Evolutionary conservation across 2,797 vertebrate genomes (phyloP), one percentile per base, ranked within the genome.

Genomic region (Borostomias antarcticus): DNA sequence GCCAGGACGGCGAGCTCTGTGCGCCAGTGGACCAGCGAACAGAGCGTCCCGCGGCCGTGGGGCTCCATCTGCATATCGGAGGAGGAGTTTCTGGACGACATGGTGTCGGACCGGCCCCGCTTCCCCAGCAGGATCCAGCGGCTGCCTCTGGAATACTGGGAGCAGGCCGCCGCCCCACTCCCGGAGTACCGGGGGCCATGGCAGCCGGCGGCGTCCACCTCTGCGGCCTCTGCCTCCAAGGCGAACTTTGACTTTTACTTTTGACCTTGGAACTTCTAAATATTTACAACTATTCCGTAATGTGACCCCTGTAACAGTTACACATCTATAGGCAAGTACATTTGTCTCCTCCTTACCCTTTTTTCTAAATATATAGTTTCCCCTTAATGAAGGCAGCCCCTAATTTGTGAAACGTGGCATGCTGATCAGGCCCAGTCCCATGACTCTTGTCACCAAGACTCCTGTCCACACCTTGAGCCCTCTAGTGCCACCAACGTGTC

Each of bases 101-200:
- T 69, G 66, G 23, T 70, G 21, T 64, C 33, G 8, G 29, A 69
- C 50, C 0, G 8, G 7, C 62, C 62, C 25, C 66, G 37, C 3
- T 84, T 47, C 29, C 56, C 9, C 11, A 83, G 67, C 45, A 69
- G 0, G 40, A 64, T 72, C 2, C 74, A 81, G 30, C 29, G 11
- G 13, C 67, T 63, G 10, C 37, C 58, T 50, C 63, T 63, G 26
- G 21, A 78, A 19, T 75, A 76, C 21, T 86, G 74, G 69, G 62
- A 67, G 66, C 69, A 51, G 8, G 56, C 43, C 29, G 54, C 37
- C 53, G 54, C 69, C 33, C 35, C 62, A 28, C 19, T 74, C 60
- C 53, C 62, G 5, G 32, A n/a, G 0, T 77, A 69, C 35, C 60
- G 30, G 66, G 73, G 59, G 19, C 35, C 40, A 0, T n/a, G 11